A percentile compares a stretch with the other conserved stretches of the same genome.
These are phyloP conservation scores for mouse (Mus musculus) DNA, from an alignment of 2,113 vertebrate species.

Conservation along the genomic window GRCm39 chr14:123373501-123374000, in stretches of 20 bases:
- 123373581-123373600: neutral
- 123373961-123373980: neutral
- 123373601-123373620: neutral
- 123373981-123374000: neutral
- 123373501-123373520: neutral
- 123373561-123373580: neutral
- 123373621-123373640: neutral
- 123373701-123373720: neutral
- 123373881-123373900: neutral
- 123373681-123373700: neutral
- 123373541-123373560: neutral
- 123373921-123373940: conserved; percentile 1
- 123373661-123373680: neutral
- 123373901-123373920: neutral
- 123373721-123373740: neutral
- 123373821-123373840: neutral
- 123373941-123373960: conserved; percentile 9
- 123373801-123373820: neutral
- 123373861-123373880: neutral
- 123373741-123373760: conserved; percentile 15
- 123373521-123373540: neutral
- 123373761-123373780: neutral
- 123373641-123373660: neutral
- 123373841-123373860: neutral
- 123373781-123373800: neutral